Evolutionary conservation across 2,888 invertebrate species (phyloP).

Genomic region (Apodemia mormo): DNA sequence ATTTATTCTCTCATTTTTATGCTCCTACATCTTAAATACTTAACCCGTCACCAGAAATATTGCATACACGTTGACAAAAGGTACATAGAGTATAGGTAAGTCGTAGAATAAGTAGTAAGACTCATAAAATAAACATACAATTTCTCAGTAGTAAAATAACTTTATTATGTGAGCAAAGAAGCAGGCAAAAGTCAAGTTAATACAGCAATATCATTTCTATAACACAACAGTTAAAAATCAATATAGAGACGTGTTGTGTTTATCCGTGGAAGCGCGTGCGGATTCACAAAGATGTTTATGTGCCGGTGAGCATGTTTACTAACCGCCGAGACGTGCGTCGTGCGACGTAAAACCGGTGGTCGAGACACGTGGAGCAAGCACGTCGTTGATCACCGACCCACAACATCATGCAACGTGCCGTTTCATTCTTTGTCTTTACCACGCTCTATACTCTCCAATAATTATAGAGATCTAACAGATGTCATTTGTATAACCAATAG

Average conservation of each 20-base stretch:
- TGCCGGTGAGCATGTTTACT: slow-evolving; percentile 56
- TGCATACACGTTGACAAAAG: no score
- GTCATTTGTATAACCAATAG: neutral
- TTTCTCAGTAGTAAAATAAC: no score
- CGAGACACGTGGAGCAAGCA: slow-evolving; percentile 40
- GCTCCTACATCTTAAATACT: no score
- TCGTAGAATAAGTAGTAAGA: no score
- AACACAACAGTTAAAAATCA: neutral
- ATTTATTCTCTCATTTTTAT: no score
- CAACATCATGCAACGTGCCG: slow-evolving; percentile 34
- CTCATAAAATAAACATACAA: no score
- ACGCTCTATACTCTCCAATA: neutral
- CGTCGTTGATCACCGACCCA: slow-evolving; percentile 28
- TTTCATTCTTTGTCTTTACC: slow-evolving; percentile 16
- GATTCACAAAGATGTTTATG: slow-evolving; percentile 58
- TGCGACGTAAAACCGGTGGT: slow-evolving; percentile 34
- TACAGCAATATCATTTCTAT: no score
- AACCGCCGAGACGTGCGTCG: slow-evolving; percentile 35
- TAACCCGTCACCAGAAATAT: no score
- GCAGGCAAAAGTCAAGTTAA: no score
- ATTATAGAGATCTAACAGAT: neutral
- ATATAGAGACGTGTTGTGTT: slow-evolving; percentile 37
- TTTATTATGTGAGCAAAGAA: no score
- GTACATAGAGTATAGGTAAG: no score
- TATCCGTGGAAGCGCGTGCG: slow-evolving; percentile 38